phyloP scores from a whole-genome alignment of 64 coral and sea anemone genomes.

The Montipora efflorescens region DNA sequence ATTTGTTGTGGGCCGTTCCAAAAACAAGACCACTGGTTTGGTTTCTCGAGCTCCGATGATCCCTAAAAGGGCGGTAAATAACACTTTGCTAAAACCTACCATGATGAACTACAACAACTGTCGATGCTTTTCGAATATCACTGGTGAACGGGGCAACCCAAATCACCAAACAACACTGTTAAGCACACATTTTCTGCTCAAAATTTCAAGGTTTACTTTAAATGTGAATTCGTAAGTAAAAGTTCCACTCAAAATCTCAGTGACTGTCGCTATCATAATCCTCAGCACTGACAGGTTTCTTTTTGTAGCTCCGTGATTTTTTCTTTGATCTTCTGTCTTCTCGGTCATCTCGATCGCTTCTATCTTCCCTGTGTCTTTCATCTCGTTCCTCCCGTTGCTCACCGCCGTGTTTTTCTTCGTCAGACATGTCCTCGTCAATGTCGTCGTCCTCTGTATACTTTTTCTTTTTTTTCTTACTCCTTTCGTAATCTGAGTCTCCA shows the following conservation, averaged over 20 bases:
- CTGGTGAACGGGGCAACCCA: too few species aligned
- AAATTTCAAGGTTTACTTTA: too few species aligned
- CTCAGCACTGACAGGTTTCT: conserved; percentile 92
- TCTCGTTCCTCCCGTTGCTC: conserved; percentile 15
- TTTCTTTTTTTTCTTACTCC: conserved; percentile 50
- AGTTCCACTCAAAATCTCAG: not conserved
- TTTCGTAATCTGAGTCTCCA: conserved; percentile 79
- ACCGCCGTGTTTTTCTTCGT: conserved; percentile 16
- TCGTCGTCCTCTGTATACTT: conserved; percentile 28
- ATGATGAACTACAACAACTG: too few species aligned
- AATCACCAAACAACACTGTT: too few species aligned
- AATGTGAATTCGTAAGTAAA: too few species aligned
- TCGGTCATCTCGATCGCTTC: conserved; percentile 1
- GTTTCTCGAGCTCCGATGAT: too few species aligned
- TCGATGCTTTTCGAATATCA: too few species aligned
- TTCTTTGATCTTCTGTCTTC: conserved; percentile 72
- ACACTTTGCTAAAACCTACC: too few species aligned
- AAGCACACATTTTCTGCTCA: too few species aligned
- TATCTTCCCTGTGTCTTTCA: conserved; percentile 1
- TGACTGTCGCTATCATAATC: conserved; percentile 94
- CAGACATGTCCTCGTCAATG: conserved; percentile 5
- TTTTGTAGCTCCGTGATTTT: conserved; percentile 95
- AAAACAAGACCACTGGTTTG: too few species aligned
- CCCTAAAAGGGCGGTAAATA: too few species aligned
- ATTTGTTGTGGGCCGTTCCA: too few species aligned